Percentiles rank a stretch among this genome's conserved stretches.
Conservation (phyloP, 2,888 invertebrate genomes). For the Caenorhabditis angaria region DNA sequence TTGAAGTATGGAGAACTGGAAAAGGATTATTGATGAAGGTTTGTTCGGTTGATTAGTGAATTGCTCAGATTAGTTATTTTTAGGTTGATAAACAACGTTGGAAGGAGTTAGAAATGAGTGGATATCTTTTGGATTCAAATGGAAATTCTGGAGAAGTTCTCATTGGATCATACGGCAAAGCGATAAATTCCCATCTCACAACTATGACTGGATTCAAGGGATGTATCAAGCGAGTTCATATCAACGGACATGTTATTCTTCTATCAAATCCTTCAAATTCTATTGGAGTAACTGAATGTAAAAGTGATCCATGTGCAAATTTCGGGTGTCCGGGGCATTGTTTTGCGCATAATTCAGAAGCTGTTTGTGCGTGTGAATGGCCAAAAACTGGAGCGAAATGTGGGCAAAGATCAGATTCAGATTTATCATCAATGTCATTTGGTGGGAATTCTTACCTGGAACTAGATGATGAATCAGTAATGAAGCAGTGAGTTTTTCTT, state of each 20-base stretch:
- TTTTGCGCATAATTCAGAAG: conserved; percentile 33
- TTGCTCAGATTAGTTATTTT: neutral
- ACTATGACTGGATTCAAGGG: conserved; percentile 37
- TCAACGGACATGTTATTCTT: conserved; percentile 40
- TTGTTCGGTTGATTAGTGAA: conserved; percentile 14
- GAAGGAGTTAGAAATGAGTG: conserved; percentile 46
- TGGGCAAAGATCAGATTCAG: conserved; percentile 8
- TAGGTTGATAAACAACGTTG: conserved; percentile 47
- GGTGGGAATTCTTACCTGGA: conserved; percentile 48
- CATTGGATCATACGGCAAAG: conserved; percentile 22
- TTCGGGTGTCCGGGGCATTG: conserved; percentile 45
- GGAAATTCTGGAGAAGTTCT: conserved; percentile 18
- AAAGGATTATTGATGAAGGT: conserved; percentile 47
- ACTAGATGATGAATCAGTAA: conserved; percentile 42
- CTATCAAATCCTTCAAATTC: conserved; percentile 22
- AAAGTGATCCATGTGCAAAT: conserved; percentile 50
- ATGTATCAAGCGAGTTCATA: conserved; percentile 43
- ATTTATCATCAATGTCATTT: conserved; percentile 47
- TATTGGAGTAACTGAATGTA: conserved; percentile 43
- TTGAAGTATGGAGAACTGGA: conserved; percentile 59
- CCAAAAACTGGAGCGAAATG: conserved; percentile 39
- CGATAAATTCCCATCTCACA: conserved; percentile 6
- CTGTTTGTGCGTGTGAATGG: conserved; percentile 52
- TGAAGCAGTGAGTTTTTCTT: conserved; percentile 54
- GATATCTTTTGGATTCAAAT: conserved; percentile 14